Conservation (phyloP, 2,888 invertebrate genomes). For the Sericinus montela region DNA sequence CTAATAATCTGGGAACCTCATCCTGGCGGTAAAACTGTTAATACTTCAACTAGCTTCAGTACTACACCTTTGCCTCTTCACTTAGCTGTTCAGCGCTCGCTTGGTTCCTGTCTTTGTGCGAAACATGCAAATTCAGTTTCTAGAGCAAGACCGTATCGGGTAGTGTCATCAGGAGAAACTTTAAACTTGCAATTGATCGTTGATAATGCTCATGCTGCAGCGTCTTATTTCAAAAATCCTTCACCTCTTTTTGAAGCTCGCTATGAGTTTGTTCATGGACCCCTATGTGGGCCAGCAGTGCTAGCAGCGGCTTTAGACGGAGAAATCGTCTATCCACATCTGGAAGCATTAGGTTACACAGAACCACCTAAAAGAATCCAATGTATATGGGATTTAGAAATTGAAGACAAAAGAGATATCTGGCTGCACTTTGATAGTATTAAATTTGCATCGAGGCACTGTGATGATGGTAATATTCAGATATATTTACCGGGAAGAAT, state of each 20-base stretch:
- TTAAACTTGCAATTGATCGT: conserved; percentile 90
- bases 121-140: conserved; percentile 79
- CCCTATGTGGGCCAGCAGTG: conserved; percentile 90
- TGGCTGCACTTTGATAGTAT: conserved; percentile 93
- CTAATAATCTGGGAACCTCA: conserved; percentile 88
- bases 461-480: conserved; percentile 92
- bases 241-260: conserved; percentile 91
- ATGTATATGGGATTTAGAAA: conserved; percentile 90
- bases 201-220: conserved; percentile 90
- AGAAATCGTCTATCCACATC: conserved; percentile 91
- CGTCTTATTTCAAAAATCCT: conserved; percentile 92
- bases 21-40: conserved; percentile 49
- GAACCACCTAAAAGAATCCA: conserved; percentile 84
- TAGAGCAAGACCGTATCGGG: conserved; percentile 80
- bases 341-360: conserved; percentile 86
- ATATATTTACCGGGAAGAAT: conserved; percentile 86
- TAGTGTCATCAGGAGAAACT: conserved; percentile 89
- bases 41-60: conserved; percentile 50
- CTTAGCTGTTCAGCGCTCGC: conserved; percentile 82
- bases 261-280: conserved; percentile 94
- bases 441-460: conserved; percentile 90
- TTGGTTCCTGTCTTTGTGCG: conserved; percentile 87
- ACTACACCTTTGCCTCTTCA: conserved; percentile 78
- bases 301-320: conserved; percentile 90
- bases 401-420: conserved; percentile 90